A percentile compares a stretch with the other conserved stretches of the same genome.
Evolutionary conservation across 2,113 vertebrate genomes (phyloP).

Genomic region (Pungitius pungitius): DNA sequence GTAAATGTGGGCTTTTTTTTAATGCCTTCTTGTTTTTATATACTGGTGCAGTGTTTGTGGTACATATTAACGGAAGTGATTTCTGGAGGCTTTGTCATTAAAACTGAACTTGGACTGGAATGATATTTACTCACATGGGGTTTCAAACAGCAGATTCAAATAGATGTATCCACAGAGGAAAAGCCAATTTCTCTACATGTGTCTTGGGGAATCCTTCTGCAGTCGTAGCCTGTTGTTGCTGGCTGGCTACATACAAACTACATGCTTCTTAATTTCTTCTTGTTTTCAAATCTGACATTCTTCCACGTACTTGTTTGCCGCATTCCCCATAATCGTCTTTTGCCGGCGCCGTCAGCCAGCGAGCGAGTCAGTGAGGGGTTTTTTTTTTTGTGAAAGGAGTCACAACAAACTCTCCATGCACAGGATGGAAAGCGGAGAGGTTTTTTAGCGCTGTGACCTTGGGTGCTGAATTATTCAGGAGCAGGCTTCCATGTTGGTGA

Average conservation of each 20-base stretch:
- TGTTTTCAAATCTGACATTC: neutral
- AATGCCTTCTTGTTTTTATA: neutral
- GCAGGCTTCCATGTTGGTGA: conserved; percentile 59
- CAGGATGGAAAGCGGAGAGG: conserved; percentile 23
- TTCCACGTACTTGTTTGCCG: neutral
- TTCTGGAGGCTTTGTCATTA: conserved; percentile 24
- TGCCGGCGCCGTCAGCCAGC: neutral
- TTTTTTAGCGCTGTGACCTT: conserved; percentile 71
- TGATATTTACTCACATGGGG: conserved; percentile 6
- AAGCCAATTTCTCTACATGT: conserved; percentile 32
- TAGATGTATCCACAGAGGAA: conserved; percentile 30
- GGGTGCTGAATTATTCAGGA: conserved; percentile 74
- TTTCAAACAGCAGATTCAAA: conserved; percentile 26
- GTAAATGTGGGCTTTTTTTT: neutral
- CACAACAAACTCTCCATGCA: conserved; percentile 58
- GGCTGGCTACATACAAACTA: neutral
- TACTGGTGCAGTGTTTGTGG: neutral
- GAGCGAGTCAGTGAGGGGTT: conserved; percentile 26
- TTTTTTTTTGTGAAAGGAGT: conserved; percentile 28
- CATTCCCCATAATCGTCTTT: neutral
- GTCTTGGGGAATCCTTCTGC: conserved; percentile 22
- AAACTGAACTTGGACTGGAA: conserved; percentile 19
- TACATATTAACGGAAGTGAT: neutral
- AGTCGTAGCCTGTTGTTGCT: neutral
- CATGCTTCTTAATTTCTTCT: neutral